Conservation (phyloP, 2,888 invertebrate genomes). For the Chrysolina haemoptera region DNA sequence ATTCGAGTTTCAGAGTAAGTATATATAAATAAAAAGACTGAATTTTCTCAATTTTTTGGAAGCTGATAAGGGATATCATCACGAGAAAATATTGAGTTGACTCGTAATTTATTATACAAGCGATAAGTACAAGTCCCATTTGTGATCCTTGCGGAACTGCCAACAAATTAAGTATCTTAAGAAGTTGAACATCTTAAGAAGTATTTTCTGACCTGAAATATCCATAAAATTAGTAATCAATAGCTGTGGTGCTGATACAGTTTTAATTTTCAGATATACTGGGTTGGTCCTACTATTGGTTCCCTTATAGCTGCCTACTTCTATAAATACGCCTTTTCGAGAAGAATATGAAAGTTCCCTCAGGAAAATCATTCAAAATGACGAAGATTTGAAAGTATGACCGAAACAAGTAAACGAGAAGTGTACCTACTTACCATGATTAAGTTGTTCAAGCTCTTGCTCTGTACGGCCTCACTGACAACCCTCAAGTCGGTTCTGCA, state of each 20-base stretch:
- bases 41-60: no score
- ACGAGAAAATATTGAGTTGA: neutral
- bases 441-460: slow-evolving; percentile 72
- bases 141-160: no score
- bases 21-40: no score
- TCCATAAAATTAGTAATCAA: no score
- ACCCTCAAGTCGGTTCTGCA: slow-evolving; percentile 70
- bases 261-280: slow-evolving; percentile 62
- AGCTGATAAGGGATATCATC: no score
- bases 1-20: no score
- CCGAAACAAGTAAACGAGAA: neutral
- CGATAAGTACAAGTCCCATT: no score
- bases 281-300: slow-evolving; percentile 63
- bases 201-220: no score
- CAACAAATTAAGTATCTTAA: no score
- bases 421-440: slow-evolving; percentile 71
- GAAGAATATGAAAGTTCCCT: neutral
- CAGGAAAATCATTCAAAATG: neutral
- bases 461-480: slow-evolving; percentile 70
- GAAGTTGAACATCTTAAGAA: no score
- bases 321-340: slow-evolving; percentile 58
- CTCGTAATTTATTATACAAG: no score
- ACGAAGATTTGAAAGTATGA: neutral
- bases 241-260: neutral
- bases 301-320: slow-evolving; percentile 57